Percentiles rank a stretch among this genome's conserved stretches.
Conservation (phyloP, 1,140 invertebrate genomes). For the Trichonephila clavata region DNA sequence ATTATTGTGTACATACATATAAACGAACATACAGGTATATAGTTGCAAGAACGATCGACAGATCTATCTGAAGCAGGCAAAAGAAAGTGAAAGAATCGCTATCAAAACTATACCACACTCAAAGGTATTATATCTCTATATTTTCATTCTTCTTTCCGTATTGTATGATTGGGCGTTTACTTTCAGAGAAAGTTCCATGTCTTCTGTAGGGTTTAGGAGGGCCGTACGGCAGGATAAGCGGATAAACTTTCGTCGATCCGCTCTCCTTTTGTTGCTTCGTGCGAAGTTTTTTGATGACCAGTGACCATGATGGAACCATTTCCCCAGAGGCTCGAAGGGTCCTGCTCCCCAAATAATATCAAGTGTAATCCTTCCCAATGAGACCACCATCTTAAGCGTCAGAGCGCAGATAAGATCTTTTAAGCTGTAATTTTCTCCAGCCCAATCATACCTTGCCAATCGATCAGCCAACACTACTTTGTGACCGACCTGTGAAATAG, state of each 20-base stretch:
- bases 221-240: slow-evolving; percentile 52
- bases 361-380: slow-evolving; percentile 74
- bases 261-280: slow-evolving; percentile 73
- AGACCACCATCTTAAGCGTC: slow-evolving; percentile 72
- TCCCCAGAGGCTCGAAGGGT: slow-evolving; percentile 51
- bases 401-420: slow-evolving; percentile 73
- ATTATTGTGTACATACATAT: not conserved
- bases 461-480: slow-evolving; percentile 46
- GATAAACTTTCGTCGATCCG: slow-evolving; percentile 70
- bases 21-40: no score
- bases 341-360: slow-evolving; percentile 72
- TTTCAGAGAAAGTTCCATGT: slow-evolving; percentile 66
- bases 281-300: slow-evolving; percentile 76
- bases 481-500: slow-evolving; percentile 25
- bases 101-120: slow-evolving; percentile 16
- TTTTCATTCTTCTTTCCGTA: slow-evolving; percentile 58
- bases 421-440: slow-evolving; percentile 75
- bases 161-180: slow-evolving; percentile 63
- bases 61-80: not conserved
- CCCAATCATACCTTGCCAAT: slow-evolving; percentile 74
- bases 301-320: slow-evolving; percentile 69
- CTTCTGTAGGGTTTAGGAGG: slow-evolving; percentile 16
- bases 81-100: not conserved
- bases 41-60: not conserved
- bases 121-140: slow-evolving; percentile 54